A percentile compares a stretch with the other conserved stretches of the same genome.
phyloP scores from a whole-genome alignment of 2,113 vertebrate species.

The Pipra filicauda region DNA sequence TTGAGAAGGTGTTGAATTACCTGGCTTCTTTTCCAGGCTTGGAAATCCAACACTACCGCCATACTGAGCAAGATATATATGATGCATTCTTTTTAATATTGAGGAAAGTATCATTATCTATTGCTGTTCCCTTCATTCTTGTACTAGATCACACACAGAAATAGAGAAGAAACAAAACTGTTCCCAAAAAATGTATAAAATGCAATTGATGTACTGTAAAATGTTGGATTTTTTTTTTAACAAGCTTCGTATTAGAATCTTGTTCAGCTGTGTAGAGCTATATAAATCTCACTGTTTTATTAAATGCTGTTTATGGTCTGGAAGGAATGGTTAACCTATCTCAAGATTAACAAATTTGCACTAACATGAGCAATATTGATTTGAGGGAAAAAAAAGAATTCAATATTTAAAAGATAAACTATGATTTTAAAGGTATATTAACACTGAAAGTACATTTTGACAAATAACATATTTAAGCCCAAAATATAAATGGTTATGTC shows the following conservation, averaged over 20 bases:
- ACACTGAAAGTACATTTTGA: constrained; percentile 50
- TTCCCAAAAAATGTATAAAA: constrained; percentile 52
- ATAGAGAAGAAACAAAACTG: constrained; percentile 57
- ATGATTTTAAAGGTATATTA: constrained; percentile 54
- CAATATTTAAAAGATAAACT: constrained; percentile 62
- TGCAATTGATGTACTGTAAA: constrained; percentile 58
- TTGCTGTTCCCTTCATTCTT: constrained; percentile 39
- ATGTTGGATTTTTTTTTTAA: constrained; percentile 54
- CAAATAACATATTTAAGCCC: constrained; percentile 57
- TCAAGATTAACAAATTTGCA: constrained; percentile 57
- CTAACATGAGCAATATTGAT: constrained; percentile 41
- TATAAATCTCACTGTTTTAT: constrained; percentile 52
- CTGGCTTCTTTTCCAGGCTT: constrained; percentile 12
- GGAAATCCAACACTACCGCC: not conserved
- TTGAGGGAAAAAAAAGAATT: constrained; percentile 16
- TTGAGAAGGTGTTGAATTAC: constrained; percentile 28
- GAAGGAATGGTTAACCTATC: constrained; percentile 59
- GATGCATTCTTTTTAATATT: constrained; percentile 34
- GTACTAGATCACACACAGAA: constrained; percentile 44
- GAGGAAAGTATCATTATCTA: constrained; percentile 10
- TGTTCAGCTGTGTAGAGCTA: constrained; percentile 54
- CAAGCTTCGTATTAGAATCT: constrained; percentile 61
- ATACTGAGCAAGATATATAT: not conserved
- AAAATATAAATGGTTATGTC: constrained; percentile 62
- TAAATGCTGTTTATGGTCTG: constrained; percentile 51